Conservation (phyloP, 1,140 invertebrate genomes). For the Brachionus manjavacas region DNA sequence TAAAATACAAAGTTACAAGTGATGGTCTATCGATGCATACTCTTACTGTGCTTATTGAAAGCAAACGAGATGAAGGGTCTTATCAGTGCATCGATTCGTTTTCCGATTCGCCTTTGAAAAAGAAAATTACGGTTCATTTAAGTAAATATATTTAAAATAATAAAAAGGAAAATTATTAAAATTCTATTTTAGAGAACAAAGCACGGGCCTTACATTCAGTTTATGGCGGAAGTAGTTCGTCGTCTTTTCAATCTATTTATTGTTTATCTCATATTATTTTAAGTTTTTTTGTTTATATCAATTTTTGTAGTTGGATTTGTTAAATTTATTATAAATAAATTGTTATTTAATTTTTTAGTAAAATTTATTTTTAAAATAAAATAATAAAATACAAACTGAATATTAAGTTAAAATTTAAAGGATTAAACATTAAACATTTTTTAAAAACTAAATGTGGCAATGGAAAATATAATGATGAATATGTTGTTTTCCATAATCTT, state of each 20-base stretch:
- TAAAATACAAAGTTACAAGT: constrained; percentile 30
- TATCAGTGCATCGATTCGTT: constrained; percentile 37
- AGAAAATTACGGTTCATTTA: constrained; percentile 18
- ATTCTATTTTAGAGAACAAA: constrained; percentile 20
- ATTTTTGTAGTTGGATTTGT: constrained; percentile 18
- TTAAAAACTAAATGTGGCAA: no score
- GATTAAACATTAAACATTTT: background rate
- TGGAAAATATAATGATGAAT: no score
- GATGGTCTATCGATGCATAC: background rate
- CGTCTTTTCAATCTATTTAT: constrained; percentile 3
- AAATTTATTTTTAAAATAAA: background rate
- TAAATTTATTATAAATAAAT: background rate
- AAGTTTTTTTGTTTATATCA: background rate
- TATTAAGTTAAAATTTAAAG: no score
- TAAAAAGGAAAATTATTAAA: background rate
- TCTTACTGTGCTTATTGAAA: background rate
- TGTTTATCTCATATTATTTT: constrained; percentile 20
- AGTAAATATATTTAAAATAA: constrained; percentile 12
- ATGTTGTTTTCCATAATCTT: no score
- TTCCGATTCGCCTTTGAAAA: constrained; percentile 32
- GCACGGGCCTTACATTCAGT: constrained; percentile 20
- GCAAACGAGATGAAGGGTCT: background rate
- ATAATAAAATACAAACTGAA: background rate
- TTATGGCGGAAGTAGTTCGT: background rate
- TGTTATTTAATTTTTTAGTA: constrained; percentile 3